phyloP scores from a whole-genome alignment of 2,113 vertebrate species.

The Peucedramus taeniatus region DNA sequence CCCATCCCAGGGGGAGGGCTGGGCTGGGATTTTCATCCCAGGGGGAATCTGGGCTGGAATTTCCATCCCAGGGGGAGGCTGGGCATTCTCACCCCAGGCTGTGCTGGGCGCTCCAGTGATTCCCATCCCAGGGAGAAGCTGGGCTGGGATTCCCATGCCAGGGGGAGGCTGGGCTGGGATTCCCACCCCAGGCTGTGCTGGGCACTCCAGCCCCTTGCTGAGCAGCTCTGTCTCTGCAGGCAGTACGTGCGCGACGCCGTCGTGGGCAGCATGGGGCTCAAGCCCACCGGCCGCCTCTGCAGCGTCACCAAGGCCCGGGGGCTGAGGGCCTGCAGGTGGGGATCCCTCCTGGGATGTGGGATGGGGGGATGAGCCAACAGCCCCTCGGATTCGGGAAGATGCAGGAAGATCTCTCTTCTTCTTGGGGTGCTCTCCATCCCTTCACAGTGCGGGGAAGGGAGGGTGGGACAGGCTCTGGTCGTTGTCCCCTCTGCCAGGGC shows the following conservation, averaged over 20 bases:
- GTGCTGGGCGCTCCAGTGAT: no score
- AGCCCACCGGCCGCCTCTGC: slow-evolving; percentile 88
- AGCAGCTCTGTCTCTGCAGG: slow-evolving; percentile 39
- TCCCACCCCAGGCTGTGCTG: fast-evolving
- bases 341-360: fast-evolving
- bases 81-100: no score
- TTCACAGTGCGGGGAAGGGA: not conserved
- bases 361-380: fast-evolving
- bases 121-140: no score
- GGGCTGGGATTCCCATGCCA: not conserved
- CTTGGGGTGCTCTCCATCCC: not conserved
- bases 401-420: not conserved
- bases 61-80: no score
- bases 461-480: not conserved
- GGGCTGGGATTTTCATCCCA: not conserved
- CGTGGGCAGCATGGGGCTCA: slow-evolving; percentile 95
- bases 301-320: slow-evolving; percentile 88
- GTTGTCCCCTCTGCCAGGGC: not conserved
- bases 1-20: no score
- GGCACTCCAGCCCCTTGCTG: fast-evolving
- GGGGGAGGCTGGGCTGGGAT: not conserved
- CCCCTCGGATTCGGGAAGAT: fast-evolving
- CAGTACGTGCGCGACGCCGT: slow-evolving; percentile 90
- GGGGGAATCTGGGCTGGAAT: not conserved
- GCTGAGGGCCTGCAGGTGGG: slow-evolving; percentile 87